A percentile compares a stretch with the other conserved stretches of the same genome.
phyloP scores from a whole-genome alignment of 2,113 vertebrate species.

The Tautogolabrus adspersus region DNA sequence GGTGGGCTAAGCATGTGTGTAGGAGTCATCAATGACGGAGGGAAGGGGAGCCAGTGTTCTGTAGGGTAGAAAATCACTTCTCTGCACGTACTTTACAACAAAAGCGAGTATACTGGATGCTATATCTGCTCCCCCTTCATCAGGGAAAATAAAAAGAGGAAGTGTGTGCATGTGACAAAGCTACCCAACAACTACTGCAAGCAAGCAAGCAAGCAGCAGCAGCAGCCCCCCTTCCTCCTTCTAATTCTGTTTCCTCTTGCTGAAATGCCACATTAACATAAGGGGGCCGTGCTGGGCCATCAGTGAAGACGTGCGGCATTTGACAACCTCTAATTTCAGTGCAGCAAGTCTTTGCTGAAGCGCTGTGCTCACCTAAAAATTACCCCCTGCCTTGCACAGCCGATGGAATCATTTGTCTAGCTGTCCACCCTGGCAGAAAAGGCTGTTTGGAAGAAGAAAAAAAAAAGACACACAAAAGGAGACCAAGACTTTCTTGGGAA shows the following conservation, averaged over 20 bases:
- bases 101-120: not conserved
- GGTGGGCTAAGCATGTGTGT: slow-evolving; percentile 37
- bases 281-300: slow-evolving; percentile 72
- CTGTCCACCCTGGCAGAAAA: slow-evolving; percentile 67
- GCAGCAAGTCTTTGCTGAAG: slow-evolving; percentile 63
- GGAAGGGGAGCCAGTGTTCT: not conserved
- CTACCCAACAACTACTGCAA: slow-evolving; percentile 9
- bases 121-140: not conserved
- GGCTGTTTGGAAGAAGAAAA: slow-evolving; percentile 38
- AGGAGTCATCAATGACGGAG: slow-evolving; percentile 24
- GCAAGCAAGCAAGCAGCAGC: not conserved
- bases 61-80: slow-evolving; percentile 6
- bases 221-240: slow-evolving; percentile 5
- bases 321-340: slow-evolving; percentile 82
- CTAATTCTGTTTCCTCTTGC: slow-evolving; percentile 68
- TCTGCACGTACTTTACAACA: not conserved
- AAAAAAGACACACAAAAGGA: not conserved
- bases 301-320: slow-evolving; percentile 70
- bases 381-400: slow-evolving; percentile 71
- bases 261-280: slow-evolving; percentile 87
- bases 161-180: slow-evolving; percentile 42
- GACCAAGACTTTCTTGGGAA: slow-evolving; percentile 6
- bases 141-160: slow-evolving; percentile 27
- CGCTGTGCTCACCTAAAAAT: slow-evolving; percentile 75
- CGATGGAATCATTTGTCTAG: slow-evolving; percentile 78